These are phyloP conservation scores for Tetragnatha montana DNA, from an alignment of 2,888 invertebrate species.

Conservation along the genomic window DNA sequence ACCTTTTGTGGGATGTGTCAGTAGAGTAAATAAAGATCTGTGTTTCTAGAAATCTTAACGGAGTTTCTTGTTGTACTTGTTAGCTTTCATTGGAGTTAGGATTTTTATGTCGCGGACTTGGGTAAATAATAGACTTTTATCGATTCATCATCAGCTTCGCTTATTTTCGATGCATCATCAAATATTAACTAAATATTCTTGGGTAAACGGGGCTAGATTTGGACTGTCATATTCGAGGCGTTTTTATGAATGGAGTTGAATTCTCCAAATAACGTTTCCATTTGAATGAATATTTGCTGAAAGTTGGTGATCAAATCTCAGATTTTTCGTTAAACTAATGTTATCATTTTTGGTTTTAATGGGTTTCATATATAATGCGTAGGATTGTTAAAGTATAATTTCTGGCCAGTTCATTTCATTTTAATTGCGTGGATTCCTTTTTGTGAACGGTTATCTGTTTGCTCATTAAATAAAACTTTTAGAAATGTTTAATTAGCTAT, in stretches of 20 bases:
- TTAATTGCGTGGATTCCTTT: no score
- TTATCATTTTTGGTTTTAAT: not conserved
- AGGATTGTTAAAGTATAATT: no score
- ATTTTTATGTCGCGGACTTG: not conserved
- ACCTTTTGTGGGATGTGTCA: slow-evolving; percentile 11
- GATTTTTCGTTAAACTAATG: not conserved
- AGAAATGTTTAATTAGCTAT: no score
- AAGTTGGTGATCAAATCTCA: not conserved
- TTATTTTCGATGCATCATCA: not conserved
- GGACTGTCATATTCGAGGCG: not conserved
- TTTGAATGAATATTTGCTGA: not conserved
- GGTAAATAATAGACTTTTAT: not conserved
- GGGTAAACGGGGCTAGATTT: not conserved
- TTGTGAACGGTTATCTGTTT: no score
- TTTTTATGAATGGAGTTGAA: not conserved
- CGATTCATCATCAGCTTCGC: not conserved
- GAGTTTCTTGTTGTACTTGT: not conserved
- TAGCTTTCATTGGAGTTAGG: not conserved
- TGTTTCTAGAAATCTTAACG: not conserved
- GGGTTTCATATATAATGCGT: not conserved
- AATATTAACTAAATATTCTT: not conserved
- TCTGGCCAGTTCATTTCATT: no score
- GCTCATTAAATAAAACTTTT: no score
- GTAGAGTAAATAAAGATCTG: not conserved
- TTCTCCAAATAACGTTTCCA: not conserved